Conservation (phyloP, 2,797 vertebrate species). For the Sparidentex hasta region DNA sequence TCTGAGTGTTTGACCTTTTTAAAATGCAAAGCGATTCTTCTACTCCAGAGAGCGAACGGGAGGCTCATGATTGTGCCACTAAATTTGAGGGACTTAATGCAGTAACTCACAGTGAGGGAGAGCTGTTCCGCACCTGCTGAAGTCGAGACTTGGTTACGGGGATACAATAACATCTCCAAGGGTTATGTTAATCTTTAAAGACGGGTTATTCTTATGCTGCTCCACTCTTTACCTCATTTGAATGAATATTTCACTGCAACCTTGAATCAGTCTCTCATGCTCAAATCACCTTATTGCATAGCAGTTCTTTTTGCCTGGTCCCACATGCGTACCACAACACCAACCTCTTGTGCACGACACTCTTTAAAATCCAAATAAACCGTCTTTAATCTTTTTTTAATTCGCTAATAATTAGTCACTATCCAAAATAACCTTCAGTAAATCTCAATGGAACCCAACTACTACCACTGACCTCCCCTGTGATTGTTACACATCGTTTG, state of each 20-base stretch:
- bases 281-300: slow-evolving; percentile 68
- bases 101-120: slow-evolving; percentile 80
- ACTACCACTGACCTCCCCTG: slow-evolving; percentile 16
- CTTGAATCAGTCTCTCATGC: slow-evolving; percentile 74
- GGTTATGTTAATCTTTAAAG: slow-evolving; percentile 85
- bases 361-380: slow-evolving; percentile 54
- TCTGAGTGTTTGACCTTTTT: slow-evolving; percentile 88
- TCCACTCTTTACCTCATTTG: slow-evolving; percentile 77
- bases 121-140: slow-evolving; percentile 78
- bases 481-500: slow-evolving; percentile 38
- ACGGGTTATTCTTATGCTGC: slow-evolving; percentile 81
- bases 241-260: slow-evolving; percentile 83
- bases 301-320: slow-evolving; percentile 47
- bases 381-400: slow-evolving; percentile 15
- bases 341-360: slow-evolving; percentile 15
- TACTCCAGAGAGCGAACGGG: slow-evolving; percentile 83
- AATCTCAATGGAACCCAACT: slow-evolving; percentile 14
- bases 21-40: slow-evolving; percentile 87
- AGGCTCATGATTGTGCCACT: slow-evolving; percentile 85
- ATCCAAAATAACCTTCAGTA: slow-evolving; percentile 41
- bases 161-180: slow-evolving; percentile 82
- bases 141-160: slow-evolving; percentile 79
- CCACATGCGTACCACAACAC: slow-evolving; percentile 12
- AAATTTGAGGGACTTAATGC: slow-evolving; percentile 85
- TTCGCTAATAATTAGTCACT: slow-evolving; percentile 4